Percentiles rank a stretch among this genome's conserved stretches.
These are phyloP conservation scores for fruit fly (Drosophila melanogaster) DNA, from an alignment of 1,140 invertebrate species.

Conservation along the genomic window DNA sequence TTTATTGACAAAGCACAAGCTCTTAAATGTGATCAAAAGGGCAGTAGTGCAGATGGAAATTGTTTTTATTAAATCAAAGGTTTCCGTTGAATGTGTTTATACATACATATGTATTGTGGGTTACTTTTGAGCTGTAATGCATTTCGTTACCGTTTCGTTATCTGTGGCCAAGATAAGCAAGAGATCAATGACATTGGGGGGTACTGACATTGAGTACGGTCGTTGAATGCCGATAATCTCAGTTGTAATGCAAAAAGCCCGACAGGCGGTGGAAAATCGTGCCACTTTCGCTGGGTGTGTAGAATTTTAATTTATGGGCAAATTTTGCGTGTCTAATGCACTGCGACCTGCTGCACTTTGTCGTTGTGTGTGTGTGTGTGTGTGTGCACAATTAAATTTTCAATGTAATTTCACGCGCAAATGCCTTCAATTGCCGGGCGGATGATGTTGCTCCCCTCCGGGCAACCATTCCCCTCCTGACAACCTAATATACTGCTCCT, in stretches of 20 bases:
- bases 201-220: conserved; percentile 9
- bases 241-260: conserved; percentile 10
- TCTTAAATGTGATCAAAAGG: neutral
- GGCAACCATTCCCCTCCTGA: neutral
- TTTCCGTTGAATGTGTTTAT: too few relatives aligned
- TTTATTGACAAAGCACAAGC: conserved; percentile 1
- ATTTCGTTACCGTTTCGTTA: too few relatives aligned
- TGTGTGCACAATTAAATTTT: conserved; percentile 77
- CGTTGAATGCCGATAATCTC: neutral
- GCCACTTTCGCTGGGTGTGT: conserved; percentile 12
- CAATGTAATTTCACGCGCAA: conserved; percentile 79
- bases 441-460: conserved; percentile 6
- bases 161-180: too few relatives aligned
- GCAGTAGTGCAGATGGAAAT: too few relatives aligned
- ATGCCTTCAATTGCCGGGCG: conserved; percentile 64
- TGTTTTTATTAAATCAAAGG: too few relatives aligned
- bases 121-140: too few relatives aligned
- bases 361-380: conserved; percentile 40
- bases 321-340: conserved; percentile 72
- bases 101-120: too few relatives aligned
- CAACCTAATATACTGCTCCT: neutral
- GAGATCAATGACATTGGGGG: conserved; percentile 5
- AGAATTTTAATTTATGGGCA: conserved; percentile 69
- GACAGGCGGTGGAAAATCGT: neutral
- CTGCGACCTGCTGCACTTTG: conserved; percentile 52